Evolutionary conservation across 2,797 vertebrate genomes (phyloP), one percentile per base, ranked within the genome.

Genomic region (Hybognathus amarus): DNA sequence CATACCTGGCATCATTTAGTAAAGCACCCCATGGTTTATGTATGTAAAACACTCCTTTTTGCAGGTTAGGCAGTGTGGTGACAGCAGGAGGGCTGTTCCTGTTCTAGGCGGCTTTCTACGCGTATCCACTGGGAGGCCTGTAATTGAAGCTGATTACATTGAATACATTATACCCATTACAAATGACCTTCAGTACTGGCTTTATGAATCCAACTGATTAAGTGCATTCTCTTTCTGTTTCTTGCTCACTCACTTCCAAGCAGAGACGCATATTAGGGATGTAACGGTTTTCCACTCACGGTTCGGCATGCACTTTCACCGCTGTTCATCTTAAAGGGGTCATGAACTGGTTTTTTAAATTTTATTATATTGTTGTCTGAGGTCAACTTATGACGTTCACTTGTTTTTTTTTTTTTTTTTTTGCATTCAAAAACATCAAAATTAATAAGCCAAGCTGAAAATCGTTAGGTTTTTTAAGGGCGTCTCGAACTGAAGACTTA

Each of bases 121-220:
- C 38, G 42, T 54, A 36, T 82, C 36, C 66, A 59, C 56, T 17
- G 59, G 73, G 77, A 77, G 61, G 36, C 56, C 66, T 82, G 80
- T 85, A 85, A 83, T 85, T 83, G 85, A 22, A 73, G 33, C 85
- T 82, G 85, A 85, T 85, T 85, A 79, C 80, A 83, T 73, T 82
- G 85, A 82, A 82, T 85, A 77, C 59, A 82, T 85, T 85, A 85
- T 73, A 73, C 79, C 75, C 68, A 74, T 78, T 64, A 79, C 56
- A 78, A 74, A 85, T 85, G 74, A 82, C 85, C 82, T 85, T 85
- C 80, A n/a, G 30, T 66, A 45, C 63, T 33, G 27, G 66, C 52
- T 69, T 76, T 59, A 69, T 77, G 66, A 77, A 77, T 83, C 52
- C 45, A 59, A 77, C 74, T 77, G 66, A 83, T 83, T 68, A 61